Base-by-base conservation (phyloP, 2,888 invertebrate species). In the Diarsia mendica region DNA sequence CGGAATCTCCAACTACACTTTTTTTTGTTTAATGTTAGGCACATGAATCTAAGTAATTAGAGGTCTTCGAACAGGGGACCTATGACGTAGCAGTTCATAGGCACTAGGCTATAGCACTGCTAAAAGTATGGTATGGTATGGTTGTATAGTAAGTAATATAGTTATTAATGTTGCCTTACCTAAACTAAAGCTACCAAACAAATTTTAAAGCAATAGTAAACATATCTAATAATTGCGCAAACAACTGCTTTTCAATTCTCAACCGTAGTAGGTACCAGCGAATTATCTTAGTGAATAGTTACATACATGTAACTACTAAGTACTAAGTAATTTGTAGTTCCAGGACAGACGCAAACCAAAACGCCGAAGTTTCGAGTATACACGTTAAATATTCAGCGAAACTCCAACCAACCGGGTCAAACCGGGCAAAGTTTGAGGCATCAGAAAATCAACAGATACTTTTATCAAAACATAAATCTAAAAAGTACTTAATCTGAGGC, bases 351-450 rank as follows among this genome's bases (percentile, higher is more conserved):
- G 3, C 8, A 13, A 28, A 10, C 46, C 39, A 65, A 77, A 20
- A 78, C 13, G 3, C 13, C 13, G 5, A 75, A 46, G 69, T 69
- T 60, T 39, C 23, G 13, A 46, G 33, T 15, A 20, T 61, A 18
- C n/a, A 48, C 11, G 18, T 79, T 44, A 71, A 71, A 53, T 79
- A 71, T 63, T 79, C n/a, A 79, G 53, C 2, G 78, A n/a, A 51
- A 28, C 46, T 46, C 28, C n/a, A 10, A 18, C 23, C n/a, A 28
- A 13, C 13, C 15, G 18, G 72, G 33, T 53, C 28, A 53, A 48
- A 18, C 23, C 8, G 46, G 13, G 10, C 44, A 10, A 53, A 53
- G 46, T 69, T 51, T 78, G 23, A 60, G 51, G 46, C 67, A 20
- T 1, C 28, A 58, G n/a, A 20, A 3, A 78, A 48, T n/a, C 39